Evolutionary conservation across 2,888 invertebrate species (phyloP), one percentile per base, ranked within the genome.

Genomic region (Chesias legatella): DNA sequence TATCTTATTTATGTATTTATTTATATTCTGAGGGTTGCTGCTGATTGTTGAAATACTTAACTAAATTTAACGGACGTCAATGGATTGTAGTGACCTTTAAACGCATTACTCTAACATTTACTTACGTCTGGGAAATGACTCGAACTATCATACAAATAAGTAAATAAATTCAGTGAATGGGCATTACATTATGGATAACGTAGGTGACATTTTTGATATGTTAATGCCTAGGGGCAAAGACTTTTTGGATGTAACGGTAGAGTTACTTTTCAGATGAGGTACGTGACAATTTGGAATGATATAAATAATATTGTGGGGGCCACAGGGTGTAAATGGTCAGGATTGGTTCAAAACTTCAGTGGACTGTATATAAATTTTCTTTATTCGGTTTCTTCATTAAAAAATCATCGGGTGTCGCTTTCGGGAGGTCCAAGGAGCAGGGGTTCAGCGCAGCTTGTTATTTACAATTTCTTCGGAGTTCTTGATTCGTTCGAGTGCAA

Each of bases 141-240:
- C 33, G 22, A 37, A 41, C 32, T 45, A 45, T 30, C 17, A 38
- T 51, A 45, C 29, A 30, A 17, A 36, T 51, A 47, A 48, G 21
- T 20, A 43, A 33, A 48, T 51, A 43, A 33, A 48, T 51, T 45
- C 48, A 46, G 34, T 51, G 45, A 46, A 51, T 51, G 39, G 40
- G 7, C 38, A 41, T 41, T 50, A 44, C 35, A 41, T 48, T 43
- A 48, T 43, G 43, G 30, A 48, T 48, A 40, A 43, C 33, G 40
- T 48, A 43, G 34, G 40, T 51, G 46, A 50, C 31, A 31, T 39
- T 43, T 42, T 49, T 45, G 36, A 27, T 40, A 45, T 49, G 43
- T 11, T 43, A 43, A 49, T 43, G 13, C 28, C 40, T 29, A 38
- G 36, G 49, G 38, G 43, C 45, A 45, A 43, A 40, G 35, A 51